phyloP scores from a whole-genome alignment of 2,888 invertebrate species.

The Pachymerium ferrugineum region DNA sequence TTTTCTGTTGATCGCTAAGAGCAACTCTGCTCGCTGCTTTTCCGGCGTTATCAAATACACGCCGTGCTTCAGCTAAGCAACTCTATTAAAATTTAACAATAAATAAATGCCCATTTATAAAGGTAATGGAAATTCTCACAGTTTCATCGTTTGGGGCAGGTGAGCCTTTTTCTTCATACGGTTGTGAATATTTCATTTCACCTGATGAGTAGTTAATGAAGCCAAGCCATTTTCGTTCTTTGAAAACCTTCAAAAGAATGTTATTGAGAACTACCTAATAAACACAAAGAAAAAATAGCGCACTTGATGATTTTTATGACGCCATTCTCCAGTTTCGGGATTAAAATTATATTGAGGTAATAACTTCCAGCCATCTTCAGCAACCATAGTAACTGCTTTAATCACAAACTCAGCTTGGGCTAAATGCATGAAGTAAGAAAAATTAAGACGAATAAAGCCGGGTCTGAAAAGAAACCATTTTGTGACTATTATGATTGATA shows the following conservation, averaged over 20 bases:
- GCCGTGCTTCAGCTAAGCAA: conserved; percentile 70
- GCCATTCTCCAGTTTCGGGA: conserved; percentile 83
- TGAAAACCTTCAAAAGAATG: conserved; percentile 54
- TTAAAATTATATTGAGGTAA: conserved; percentile 82
- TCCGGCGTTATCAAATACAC: conserved; percentile 65
- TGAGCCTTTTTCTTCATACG: conserved; percentile 49
- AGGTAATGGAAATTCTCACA: not conserved
- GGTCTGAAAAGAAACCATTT: conserved; percentile 68
- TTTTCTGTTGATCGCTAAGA: conserved; percentile 65
- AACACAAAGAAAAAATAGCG: not conserved
- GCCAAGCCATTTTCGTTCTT: conserved; percentile 75
- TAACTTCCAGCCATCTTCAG: conserved; percentile 79
- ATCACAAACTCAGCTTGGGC: conserved; percentile 72
- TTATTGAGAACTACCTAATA: not conserved
- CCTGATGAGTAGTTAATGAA: conserved; percentile 69
- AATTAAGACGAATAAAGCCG: conserved; percentile 75
- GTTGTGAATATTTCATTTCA: conserved; percentile 63
- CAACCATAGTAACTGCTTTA: conserved; percentile 78
- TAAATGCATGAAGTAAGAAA: conserved; percentile 79
- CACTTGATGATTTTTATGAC: conserved; percentile 68
- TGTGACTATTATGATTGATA: not conserved
- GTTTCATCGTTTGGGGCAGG: not conserved
- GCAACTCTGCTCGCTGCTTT: conserved; percentile 58
- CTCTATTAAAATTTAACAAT: conserved; percentile 60
- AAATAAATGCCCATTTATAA: not conserved